These are phyloP conservation scores for Aquatica leii DNA, from an alignment of 2,888 invertebrate species.

Conservation along the genomic window DNA sequence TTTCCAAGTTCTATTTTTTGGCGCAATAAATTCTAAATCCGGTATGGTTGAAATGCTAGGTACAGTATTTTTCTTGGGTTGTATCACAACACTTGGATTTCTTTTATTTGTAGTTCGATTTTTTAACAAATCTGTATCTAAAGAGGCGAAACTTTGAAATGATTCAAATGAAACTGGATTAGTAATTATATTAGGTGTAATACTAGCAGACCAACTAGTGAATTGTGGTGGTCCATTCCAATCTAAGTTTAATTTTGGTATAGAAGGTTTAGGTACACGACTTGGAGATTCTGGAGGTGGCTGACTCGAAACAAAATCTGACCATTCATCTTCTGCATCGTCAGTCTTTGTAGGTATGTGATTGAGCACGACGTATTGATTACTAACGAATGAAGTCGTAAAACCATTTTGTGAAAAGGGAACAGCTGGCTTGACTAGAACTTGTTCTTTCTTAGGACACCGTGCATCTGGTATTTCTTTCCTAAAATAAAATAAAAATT, in stretches of 20 bases:
- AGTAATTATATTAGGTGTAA: conserved; percentile 53
- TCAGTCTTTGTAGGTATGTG: conserved; percentile 11
- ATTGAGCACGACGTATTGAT: conserved; percentile 45
- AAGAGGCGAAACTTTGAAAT: conserved; percentile 35
- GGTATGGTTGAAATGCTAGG: conserved; percentile 64
- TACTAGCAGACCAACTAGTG: conserved; percentile 37
- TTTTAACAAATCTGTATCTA: conserved; percentile 21
- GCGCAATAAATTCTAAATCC: conserved; percentile 65
- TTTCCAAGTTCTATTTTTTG: conserved; percentile 56
- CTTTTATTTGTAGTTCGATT: conserved; percentile 30
- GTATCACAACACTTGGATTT: conserved; percentile 33
- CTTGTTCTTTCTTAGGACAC: conserved; percentile 45
- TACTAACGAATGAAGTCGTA: conserved; percentile 54
- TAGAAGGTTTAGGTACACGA: conserved; percentile 12
- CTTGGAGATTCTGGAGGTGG: conserved; percentile 41
- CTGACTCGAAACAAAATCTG: conserved; percentile 65
- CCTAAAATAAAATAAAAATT: no score
- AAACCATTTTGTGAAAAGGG: conserved; percentile 38
- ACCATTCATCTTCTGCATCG: conserved; percentile 62
- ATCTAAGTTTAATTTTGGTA: conserved; percentile 24
- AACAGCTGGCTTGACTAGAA: conserved; percentile 29
- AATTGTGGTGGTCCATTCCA: conserved; percentile 31
- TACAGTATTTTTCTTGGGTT: conserved; percentile 43
- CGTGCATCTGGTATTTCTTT: no score
- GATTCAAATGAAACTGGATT: conserved; percentile 53